Evolutionary conservation across 2,888 invertebrate genomes (phyloP).

Genomic region (Keiferia lycopersicella): DNA sequence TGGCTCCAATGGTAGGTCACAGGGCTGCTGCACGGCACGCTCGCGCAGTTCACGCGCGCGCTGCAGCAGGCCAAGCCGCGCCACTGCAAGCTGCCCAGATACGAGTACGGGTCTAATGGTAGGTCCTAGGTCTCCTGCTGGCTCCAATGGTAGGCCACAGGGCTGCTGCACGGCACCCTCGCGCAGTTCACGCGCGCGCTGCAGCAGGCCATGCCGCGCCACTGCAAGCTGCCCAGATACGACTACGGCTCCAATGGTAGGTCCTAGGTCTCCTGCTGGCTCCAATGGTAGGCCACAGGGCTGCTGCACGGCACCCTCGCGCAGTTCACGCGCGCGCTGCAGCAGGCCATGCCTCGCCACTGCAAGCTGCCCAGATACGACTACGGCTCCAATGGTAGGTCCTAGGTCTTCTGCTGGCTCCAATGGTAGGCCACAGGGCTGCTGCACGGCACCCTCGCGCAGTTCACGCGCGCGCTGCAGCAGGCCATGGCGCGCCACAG

Average conservation of each 20-base stretch:
- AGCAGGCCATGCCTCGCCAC: constrained; percentile 87
- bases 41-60: constrained; percentile 94
- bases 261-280: too few species aligned
- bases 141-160: constrained; percentile 75
- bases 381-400: constrained; percentile 96
- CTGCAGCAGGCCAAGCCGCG: constrained; percentile 90
- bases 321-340: constrained; percentile 94
- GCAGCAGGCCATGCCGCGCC: constrained; percentile 88
- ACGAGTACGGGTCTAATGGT: constrained; percentile 98
- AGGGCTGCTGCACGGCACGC: constrained; percentile 94
- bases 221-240: constrained; percentile 96
- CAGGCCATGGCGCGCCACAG: constrained; percentile 97
- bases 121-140: too few species aligned
- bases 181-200: constrained; percentile 95
- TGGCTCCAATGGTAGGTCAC: too few species aligned
- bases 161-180: constrained; percentile 93
- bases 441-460: constrained; percentile 94
- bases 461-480: constrained; percentile 94
- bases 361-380: constrained; percentile 92
- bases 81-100: constrained; percentile 94
- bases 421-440: constrained; percentile 73
- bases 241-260: constrained; percentile 96
- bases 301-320: constrained; percentile 94
- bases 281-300: too few species aligned
- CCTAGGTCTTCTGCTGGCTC: too few species aligned